Percentiles rank a stretch among this genome's conserved stretches.
These are phyloP conservation scores for Pentamera pediparva DNA, from an alignment of 53 echinoderm and acorn worm genomes.

Conservation along the genomic window DNA sequence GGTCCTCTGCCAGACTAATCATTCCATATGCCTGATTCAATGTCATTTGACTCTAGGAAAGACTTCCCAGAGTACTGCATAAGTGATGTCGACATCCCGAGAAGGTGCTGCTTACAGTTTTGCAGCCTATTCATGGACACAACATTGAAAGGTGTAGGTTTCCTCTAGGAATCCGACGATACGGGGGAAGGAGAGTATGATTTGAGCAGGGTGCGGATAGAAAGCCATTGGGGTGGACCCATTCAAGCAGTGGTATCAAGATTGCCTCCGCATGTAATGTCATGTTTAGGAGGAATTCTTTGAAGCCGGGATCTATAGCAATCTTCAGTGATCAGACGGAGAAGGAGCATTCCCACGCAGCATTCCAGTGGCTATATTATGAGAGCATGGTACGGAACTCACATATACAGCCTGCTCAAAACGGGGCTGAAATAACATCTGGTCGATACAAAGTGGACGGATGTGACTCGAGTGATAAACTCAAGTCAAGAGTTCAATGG, in stretches of 20 bases:
- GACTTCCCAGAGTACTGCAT: no score
- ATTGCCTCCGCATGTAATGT: conserved; percentile 8
- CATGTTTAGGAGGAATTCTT: conserved; percentile 24
- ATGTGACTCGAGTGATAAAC: neutral
- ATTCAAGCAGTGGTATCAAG: neutral
- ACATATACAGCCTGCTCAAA: neutral
- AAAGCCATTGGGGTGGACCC: neutral
- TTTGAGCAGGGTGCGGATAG: neutral
- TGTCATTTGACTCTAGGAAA: no score
- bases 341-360: neutral
- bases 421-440: neutral
- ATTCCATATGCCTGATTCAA: no score
- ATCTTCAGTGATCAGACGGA: neutral
- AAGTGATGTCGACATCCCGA: conserved; percentile 30
- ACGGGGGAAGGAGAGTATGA: neutral
- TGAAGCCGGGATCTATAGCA: neutral
- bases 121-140: neutral
- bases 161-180: neutral
- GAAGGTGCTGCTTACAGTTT: conserved; percentile 22
- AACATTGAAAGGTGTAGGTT: neutral
- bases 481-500: neutral
- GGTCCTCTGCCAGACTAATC: no score
- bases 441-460: conserved; percentile 26
- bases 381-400: no score
- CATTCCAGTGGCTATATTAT: neutral